Evolutionary conservation across 2,888 invertebrate species (phyloP).

Genomic region (Chaitophorus viminalis): DNA sequence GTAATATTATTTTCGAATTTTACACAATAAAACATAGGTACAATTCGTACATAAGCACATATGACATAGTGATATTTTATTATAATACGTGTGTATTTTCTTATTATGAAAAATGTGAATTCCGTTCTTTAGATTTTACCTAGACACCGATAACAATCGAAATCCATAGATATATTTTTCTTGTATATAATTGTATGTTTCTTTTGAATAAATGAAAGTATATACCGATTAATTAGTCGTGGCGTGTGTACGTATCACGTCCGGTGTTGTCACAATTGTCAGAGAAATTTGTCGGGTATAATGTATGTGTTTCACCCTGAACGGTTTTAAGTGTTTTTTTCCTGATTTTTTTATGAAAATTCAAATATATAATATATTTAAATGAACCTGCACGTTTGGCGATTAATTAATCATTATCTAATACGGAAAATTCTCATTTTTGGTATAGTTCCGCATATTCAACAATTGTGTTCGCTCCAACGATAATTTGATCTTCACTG

Average conservation of each 20-base stretch:
- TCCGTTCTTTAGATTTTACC: neutral
- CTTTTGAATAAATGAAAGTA: conserved; percentile 38
- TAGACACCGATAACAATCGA: conserved; percentile 15
- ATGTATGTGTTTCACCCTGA: conserved; percentile 17
- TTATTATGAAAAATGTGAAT: conserved; percentile 17
- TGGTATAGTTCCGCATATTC: neutral
- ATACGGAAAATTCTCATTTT: neutral
- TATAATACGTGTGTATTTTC: neutral
- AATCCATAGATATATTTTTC: conserved; percentile 17
- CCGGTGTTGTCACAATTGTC: conserved; percentile 21
- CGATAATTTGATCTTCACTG: neutral
- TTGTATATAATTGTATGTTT: conserved; percentile 13
- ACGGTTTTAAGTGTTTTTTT: conserved; percentile 1
- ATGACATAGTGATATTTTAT: neutral
- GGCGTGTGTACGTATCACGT: conserved; percentile 34
- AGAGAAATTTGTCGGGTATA: conserved; percentile 38
- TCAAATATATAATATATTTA: neutral
- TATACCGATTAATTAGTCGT: conserved; percentile 48
- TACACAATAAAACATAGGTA: no score
- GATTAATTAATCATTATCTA: conserved; percentile 9
- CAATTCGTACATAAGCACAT: no score
- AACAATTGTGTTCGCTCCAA: neutral
- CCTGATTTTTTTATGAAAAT: neutral
- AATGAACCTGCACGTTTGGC: neutral
- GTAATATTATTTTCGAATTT: no score